Evolutionary conservation across 2,888 invertebrate species (phyloP).

Genomic region (Therioaphis trifolii): DNA sequence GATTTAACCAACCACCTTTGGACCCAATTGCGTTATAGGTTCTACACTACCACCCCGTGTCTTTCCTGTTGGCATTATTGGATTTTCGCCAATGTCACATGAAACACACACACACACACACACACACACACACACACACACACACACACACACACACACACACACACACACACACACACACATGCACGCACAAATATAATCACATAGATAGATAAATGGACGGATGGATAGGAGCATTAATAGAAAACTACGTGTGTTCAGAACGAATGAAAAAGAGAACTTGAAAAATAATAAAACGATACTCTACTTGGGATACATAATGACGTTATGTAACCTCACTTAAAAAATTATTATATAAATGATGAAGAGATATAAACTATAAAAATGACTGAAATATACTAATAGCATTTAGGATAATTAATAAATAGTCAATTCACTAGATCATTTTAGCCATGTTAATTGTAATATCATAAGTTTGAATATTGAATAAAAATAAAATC

Average conservation of each 20-base stretch:
- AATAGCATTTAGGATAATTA: no score
- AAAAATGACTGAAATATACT: no score
- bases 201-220: neutral
- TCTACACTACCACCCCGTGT: neutral
- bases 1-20: constrained; percentile 55
- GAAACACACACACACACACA: neutral
- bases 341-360: no score
- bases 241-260: constrained; percentile 33
- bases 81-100: constrained; percentile 33
- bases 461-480: no score
- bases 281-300: constrained; percentile 10
- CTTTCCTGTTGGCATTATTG: constrained; percentile 37
- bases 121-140: no score
- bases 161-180: neutral
- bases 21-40: constrained; percentile 41
- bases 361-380: no score
- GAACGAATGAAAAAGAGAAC: constrained; percentile 15
- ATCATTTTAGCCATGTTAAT: no score
- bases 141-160: neutral
- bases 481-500: no score
- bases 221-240: neutral
- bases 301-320: neutral
- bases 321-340: neutral
- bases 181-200: neutral
- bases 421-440: no score